phyloP scores from a whole-genome alignment of 1,140 invertebrate species.

The Laupala kohalensis region DNA sequence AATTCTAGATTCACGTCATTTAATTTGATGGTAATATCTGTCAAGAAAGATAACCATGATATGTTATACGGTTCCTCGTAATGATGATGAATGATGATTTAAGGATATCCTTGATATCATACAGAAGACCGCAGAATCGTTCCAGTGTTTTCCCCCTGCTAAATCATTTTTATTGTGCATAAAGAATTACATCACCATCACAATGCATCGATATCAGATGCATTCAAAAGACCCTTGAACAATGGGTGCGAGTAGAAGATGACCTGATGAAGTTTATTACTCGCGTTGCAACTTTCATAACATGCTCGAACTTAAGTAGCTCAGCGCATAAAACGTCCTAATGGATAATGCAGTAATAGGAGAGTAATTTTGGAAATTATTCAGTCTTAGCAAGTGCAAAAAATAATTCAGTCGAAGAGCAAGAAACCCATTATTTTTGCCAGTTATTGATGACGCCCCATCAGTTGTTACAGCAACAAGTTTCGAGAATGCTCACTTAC shows the following conservation, averaged over 20 bases:
- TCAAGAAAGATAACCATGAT: neutral
- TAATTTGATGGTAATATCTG: neutral
- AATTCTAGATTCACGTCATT: neutral
- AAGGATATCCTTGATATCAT: neutral
- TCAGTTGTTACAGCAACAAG: neutral
- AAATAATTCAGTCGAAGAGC: no score
- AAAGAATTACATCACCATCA: neutral
- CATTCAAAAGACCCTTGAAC: neutral
- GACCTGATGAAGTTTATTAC: neutral
- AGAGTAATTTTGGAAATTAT: neutral
- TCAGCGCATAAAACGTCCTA: neutral
- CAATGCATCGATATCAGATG: neutral
- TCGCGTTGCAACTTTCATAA: neutral
- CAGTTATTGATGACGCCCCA: neutral
- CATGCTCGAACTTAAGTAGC: neutral
- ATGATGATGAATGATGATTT: neutral
- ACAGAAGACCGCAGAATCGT: conserved; percentile 1
- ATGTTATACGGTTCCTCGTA: neutral
- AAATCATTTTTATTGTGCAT: neutral
- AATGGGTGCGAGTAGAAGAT: neutral
- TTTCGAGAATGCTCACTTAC: no score
- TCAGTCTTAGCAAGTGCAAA: neutral
- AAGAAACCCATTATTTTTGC: neutral
- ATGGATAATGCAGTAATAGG: neutral
- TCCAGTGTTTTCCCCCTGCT: neutral